A percentile compares a stretch with the other conserved stretches of the same genome.
These are phyloP conservation scores for Chromoteleia sp. DNA, from an alignment of 2,888 invertebrate genomes.

Conservation along the genomic window DNA sequence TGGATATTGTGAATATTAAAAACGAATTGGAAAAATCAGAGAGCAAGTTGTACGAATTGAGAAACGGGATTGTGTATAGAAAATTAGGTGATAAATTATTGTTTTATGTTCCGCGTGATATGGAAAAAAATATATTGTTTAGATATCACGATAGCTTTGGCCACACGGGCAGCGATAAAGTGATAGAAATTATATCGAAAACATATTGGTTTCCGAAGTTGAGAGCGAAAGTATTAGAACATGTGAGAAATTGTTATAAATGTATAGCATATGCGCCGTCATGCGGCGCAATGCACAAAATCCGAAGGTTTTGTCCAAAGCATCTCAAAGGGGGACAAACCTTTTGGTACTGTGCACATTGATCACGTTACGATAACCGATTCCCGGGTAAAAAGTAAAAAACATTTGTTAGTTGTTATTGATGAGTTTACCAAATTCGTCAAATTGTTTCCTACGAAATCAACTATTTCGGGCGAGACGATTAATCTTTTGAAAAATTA, in stretches of 20 bases:
- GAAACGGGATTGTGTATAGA: conserved; percentile 26
- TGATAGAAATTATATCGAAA: background rate
- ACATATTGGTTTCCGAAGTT: conserved; percentile 34
- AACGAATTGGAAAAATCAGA: conserved; percentile 14
- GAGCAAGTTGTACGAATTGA: conserved; percentile 16
- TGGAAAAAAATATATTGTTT: conserved; percentile 28
- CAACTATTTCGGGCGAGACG: background rate
- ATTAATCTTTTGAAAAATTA: conserved; percentile 2
- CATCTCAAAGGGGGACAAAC: conserved; percentile 22
- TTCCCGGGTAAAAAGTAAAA: conserved; percentile 15
- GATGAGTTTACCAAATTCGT: conserved; percentile 19
- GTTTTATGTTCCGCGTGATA: conserved; percentile 24
- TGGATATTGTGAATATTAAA: background rate
- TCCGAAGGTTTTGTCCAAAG: conserved; percentile 15
- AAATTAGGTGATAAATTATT: conserved; percentile 14
- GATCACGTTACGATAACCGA: conserved; percentile 22
- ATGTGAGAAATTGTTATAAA: conserved; percentile 23
- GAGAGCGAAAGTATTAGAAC: background rate
- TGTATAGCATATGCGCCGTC: conserved; percentile 20
- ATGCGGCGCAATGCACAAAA: conserved; percentile 9
- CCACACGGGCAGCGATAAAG: conserved; percentile 23
- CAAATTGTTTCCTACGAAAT: background rate
- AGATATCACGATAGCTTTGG: conserved; percentile 27
- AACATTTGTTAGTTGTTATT: conserved; percentile 12
- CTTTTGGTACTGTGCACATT: conserved; percentile 26